These are phyloP conservation scores for Xanthia togata DNA, from an alignment of 2,888 invertebrate genomes.

Conservation along the genomic window DNA sequence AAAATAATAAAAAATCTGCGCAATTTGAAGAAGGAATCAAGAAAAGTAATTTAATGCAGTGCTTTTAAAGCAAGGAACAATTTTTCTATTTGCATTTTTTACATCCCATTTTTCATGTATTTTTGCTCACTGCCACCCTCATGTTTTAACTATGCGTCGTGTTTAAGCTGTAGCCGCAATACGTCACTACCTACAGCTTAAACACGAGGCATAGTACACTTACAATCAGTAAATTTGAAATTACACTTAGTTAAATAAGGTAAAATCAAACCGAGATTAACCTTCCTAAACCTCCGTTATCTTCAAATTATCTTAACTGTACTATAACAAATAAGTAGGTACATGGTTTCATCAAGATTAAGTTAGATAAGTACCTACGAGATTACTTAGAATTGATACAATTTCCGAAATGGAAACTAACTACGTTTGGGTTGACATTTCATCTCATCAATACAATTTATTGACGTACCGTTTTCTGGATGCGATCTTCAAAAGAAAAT, in stretches of 20 bases:
- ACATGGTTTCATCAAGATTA: slow-evolving; percentile 48
- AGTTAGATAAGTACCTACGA: slow-evolving; percentile 17
- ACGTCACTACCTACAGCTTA: too few relatives aligned
- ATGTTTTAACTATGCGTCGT: not conserved
- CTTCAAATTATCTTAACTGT: slow-evolving; percentile 5
- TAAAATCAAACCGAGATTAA: slow-evolving; percentile 16
- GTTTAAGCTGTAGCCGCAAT: too few relatives aligned
- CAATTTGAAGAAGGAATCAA: not conserved
- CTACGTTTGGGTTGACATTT: slow-evolving; percentile 46
- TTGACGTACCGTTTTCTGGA: slow-evolving; percentile 20
- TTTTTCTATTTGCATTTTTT: not conserved
- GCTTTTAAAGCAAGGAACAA: slow-evolving; percentile 12
- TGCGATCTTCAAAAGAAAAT: slow-evolving; percentile 15
- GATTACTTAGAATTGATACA: slow-evolving; percentile 44
- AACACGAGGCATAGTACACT: too few relatives aligned
- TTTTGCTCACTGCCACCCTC: not conserved
- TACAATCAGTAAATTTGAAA: not conserved
- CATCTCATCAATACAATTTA: slow-evolving; percentile 53
- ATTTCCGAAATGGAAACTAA: slow-evolving; percentile 62
- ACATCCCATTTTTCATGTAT: not conserved
- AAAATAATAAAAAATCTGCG: not conserved
- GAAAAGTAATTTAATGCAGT: slow-evolving; percentile 3
- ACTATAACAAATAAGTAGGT: slow-evolving; percentile 16
- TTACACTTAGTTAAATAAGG: not conserved
- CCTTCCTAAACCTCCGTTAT: slow-evolving; percentile 13